Evolutionary conservation across 1,140 invertebrate genomes (phyloP).

Genomic region (Hylaeus volcanicus): DNA sequence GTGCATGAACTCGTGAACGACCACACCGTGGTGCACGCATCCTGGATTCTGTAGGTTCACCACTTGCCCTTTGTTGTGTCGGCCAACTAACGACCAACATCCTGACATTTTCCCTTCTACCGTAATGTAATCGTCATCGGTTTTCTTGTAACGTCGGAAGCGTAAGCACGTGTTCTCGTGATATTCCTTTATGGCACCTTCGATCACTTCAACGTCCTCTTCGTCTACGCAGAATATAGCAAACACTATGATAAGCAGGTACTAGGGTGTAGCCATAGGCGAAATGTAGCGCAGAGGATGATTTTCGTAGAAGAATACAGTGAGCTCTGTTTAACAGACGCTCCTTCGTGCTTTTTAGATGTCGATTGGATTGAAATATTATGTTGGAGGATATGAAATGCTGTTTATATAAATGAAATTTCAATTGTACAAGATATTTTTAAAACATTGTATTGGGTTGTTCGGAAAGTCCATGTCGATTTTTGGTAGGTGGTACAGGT

Average conservation of each 20-base stretch:
- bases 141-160: constrained; percentile 82
- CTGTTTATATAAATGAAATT: too few relatives aligned
- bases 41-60: constrained; percentile 82
- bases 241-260: neutral
- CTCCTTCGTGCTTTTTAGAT: too few relatives aligned
- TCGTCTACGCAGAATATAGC: constrained; percentile 67
- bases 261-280: too few relatives aligned
- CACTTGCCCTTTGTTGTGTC: constrained; percentile 82
- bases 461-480: too few relatives aligned
- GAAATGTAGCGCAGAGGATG: too few relatives aligned
- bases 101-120: constrained; percentile 75
- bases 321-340: too few relatives aligned
- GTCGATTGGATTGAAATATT: too few relatives aligned
- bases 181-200: constrained; percentile 81
- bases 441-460: too few relatives aligned
- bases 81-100: constrained; percentile 82
- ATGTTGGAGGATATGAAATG: too few relatives aligned
- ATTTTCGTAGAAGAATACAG: too few relatives aligned
- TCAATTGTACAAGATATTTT: too few relatives aligned
- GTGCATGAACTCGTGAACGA: constrained; percentile 85
- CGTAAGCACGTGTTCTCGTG: constrained; percentile 83
- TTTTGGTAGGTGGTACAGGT: too few relatives aligned
- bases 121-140: constrained; percentile 81
- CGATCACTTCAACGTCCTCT: constrained; percentile 78
- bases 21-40: constrained; percentile 82